These are phyloP conservation scores for Dendropsophus ebraccatus DNA, from an alignment of 2,113 vertebrate genomes.

Conservation along the genomic window DNA sequence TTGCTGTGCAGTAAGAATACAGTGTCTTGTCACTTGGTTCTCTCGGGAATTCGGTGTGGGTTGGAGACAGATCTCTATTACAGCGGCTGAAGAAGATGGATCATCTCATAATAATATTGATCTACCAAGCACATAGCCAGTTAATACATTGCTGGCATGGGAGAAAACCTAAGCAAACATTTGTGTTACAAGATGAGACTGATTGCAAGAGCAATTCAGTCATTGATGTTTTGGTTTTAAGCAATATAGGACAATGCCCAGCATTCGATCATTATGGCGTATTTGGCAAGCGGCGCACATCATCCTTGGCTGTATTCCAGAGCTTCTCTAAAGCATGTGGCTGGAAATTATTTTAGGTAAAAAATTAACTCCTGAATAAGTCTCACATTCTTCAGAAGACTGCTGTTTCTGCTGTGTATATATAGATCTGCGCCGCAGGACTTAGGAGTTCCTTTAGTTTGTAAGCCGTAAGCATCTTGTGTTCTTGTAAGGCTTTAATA, in stretches of 20 bases:
- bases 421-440: neutral
- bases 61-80: conserved; percentile 27
- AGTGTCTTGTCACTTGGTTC: neutral
- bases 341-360: conserved; percentile 30
- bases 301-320: conserved; percentile 37
- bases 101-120: conserved; percentile 52
- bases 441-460: neutral
- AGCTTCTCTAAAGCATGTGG: neutral
- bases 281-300: conserved; percentile 1
- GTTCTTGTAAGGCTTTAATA: neutral
- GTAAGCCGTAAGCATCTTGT: neutral
- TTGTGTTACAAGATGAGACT: conserved; percentile 35
- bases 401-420: neutral
- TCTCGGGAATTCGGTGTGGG: neutral
- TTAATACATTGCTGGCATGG: conserved; percentile 50
- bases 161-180: conserved; percentile 49
- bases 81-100: conserved; percentile 50
- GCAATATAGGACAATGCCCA: conserved; percentile 25
- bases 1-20: neutral
- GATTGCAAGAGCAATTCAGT: conserved; percentile 48
- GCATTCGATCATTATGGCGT: conserved; percentile 32
- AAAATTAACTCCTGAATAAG: conserved; percentile 21
- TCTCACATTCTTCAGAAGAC: neutral
- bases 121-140: conserved; percentile 40
- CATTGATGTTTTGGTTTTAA: conserved; percentile 50